Base-by-base conservation (phyloP, 2,797 vertebrate genomes). In the Hyperoplus immaculatus region DNA sequence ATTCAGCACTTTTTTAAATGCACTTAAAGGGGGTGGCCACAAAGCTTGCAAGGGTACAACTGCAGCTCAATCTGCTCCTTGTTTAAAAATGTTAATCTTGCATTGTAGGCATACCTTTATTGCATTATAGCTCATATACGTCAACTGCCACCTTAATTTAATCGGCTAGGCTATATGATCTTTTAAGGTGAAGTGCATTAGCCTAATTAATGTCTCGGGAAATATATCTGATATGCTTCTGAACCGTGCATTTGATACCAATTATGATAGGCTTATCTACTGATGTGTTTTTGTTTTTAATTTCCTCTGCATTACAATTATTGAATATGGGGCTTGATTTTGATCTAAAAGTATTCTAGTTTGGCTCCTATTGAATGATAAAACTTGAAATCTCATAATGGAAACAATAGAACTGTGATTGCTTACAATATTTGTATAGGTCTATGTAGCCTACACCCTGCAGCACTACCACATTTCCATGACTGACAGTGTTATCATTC, bases 1-100 rank as follows among this genome's bases (percentile, higher is more conserved):
- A 47, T 57, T 49, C 21, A 54, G 18, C 51, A 43, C 55, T 59
- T 62, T 29, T 39, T 60, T 41, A 70, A 43, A 68, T 43, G 71
- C 50, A 56, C 49, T 62, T 53, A 59, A 50, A 75, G 56, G 51
- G 46, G 36, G 18, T 59, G 15, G 18, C 45, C 61, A 38, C 6
- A 7, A 56, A 59, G 12, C 57, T 56, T 11, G 16, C 11, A 39
- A 21, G 6, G 15, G 42, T 8, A 12, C 8, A 42, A 11, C 21
- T 15, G 2, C 29, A 38, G 4, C 11, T 39, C 13, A 39, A 42
- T 15, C 11, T 55, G 14, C 16, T 42, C 65, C 54, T 45, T 54
- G 13, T 16, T n/a, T 12, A 13, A 10, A 61, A 16, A 54, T 56
- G 18, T 60, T 14, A 29, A 46, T 4, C 7, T 7, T 14, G 8